A percentile compares a stretch with the other conserved stretches of the same genome.
Evolutionary conservation across 1,140 invertebrate genomes (phyloP).

Genomic region (Vanessa tameamea): DNA sequence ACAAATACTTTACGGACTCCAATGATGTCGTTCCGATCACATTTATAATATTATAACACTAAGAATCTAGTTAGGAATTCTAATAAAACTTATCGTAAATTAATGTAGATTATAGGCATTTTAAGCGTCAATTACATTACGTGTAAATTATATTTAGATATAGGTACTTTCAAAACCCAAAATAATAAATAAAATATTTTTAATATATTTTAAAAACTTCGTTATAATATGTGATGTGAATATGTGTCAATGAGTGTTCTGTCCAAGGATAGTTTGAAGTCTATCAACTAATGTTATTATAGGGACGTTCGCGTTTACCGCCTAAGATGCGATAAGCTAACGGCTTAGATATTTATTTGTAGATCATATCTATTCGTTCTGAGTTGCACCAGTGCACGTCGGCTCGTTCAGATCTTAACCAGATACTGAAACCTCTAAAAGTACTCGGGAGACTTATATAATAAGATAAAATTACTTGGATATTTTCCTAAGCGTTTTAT

Average conservation of each 20-base stretch:
- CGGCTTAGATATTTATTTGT: conserved; percentile 25
- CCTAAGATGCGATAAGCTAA: conserved; percentile 22
- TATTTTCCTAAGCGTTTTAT: conserved; percentile 10
- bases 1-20: too few relatives aligned
- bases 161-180: too few relatives aligned
- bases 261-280: conserved; percentile 6
- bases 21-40: too few relatives aligned
- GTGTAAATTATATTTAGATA: too few relatives aligned
- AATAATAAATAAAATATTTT: too few relatives aligned
- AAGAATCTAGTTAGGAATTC: too few relatives aligned
- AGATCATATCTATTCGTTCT: conserved; percentile 12
- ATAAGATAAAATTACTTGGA: conserved; percentile 10
- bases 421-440: conserved; percentile 10
- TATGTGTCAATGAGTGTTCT: neutral
- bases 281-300: conserved; percentile 22
- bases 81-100: too few relatives aligned
- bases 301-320: conserved; percentile 13
- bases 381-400: neutral
- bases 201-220: too few relatives aligned
- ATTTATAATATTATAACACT: too few relatives aligned
- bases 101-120: too few relatives aligned
- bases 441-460: conserved; percentile 2
- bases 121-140: too few relatives aligned
- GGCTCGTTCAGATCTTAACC: neutral
- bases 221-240: too few relatives aligned